phyloP scores from a whole-genome alignment of 1,140 invertebrate genomes.

The Armadillidium nasatum region DNA sequence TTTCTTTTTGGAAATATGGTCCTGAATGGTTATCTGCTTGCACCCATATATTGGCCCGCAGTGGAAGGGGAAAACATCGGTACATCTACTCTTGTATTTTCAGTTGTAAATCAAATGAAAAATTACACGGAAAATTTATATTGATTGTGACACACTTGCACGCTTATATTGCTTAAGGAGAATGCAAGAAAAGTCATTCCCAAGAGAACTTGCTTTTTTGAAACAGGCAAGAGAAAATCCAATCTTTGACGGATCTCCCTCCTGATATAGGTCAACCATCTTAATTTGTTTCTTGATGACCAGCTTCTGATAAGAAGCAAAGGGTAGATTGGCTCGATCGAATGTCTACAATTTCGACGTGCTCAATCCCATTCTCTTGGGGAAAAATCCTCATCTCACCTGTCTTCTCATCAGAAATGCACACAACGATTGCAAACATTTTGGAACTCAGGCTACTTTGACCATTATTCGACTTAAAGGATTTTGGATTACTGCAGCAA shows the following conservation, averaged over 20 bases:
- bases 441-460: background rate
- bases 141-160: background rate
- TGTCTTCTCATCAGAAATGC: constrained; percentile 2
- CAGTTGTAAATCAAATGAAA: too few species aligned
- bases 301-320: background rate
- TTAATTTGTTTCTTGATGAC: constrained; percentile 4
- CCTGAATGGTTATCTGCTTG: too few species aligned
- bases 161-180: background rate
- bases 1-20: too few species aligned
- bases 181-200: background rate
- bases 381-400: background rate
- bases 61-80: too few species aligned
- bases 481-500: constrained; percentile 9
- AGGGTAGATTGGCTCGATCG: background rate
- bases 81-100: too few species aligned
- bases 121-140: too few species aligned
- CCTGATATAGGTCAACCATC: background rate
- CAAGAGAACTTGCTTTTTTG: background rate
- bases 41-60: too few species aligned
- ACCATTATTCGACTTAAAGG: too few species aligned
- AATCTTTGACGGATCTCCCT: too few species aligned
- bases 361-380: constrained; percentile 17
- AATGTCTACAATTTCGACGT: background rate
- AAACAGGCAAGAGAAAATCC: background rate
- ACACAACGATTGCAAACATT: background rate